Conservation (phyloP, 2,888 invertebrate genomes). For the Drosophila anomalata region DNA sequence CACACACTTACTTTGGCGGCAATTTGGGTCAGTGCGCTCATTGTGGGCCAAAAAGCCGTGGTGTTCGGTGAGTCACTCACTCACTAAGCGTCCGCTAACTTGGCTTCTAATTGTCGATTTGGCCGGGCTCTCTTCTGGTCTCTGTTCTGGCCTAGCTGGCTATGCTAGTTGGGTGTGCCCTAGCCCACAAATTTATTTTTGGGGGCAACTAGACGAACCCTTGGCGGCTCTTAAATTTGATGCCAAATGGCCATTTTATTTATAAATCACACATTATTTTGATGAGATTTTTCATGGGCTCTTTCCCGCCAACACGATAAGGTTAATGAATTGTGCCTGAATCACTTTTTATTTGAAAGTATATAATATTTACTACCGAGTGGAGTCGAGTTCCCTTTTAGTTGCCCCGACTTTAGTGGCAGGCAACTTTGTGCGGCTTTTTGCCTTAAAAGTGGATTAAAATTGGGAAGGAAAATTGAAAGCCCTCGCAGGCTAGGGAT, state of each 20-base stretch:
- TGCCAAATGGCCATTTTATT: conserved; percentile 55
- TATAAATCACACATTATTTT: conserved; percentile 50
- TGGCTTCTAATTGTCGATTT: conserved; percentile 60
- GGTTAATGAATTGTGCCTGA: conserved; percentile 23
- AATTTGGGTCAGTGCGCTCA: conserved; percentile 61
- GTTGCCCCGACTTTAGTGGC: conserved; percentile 31
- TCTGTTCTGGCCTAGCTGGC: background rate
- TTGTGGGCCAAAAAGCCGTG: conserved; percentile 38
- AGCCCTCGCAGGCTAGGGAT: conserved; percentile 45
- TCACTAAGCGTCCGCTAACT: conserved; percentile 59
- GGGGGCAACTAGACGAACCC: conserved; percentile 18
- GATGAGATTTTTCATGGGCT: conserved; percentile 34
- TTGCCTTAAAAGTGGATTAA: conserved; percentile 54
- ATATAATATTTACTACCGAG: too few relatives aligned
- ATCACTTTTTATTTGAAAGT: background rate
- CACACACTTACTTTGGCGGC: conserved; percentile 15
- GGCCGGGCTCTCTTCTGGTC: too few relatives aligned
- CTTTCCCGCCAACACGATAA: conserved; percentile 14
- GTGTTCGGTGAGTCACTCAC: conserved; percentile 45
- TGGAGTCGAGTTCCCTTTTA: background rate
- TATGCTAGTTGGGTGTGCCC: conserved; percentile 50
- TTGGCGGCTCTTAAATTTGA: conserved; percentile 41
- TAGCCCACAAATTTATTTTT: conserved; percentile 16
- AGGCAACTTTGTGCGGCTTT: conserved; percentile 45
- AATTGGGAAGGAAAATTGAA: conserved; percentile 57